These are phyloP conservation scores for Nothoprocta perdicaria DNA, from an alignment of 2,113 vertebrate species.

Conservation along the genomic window DNA sequence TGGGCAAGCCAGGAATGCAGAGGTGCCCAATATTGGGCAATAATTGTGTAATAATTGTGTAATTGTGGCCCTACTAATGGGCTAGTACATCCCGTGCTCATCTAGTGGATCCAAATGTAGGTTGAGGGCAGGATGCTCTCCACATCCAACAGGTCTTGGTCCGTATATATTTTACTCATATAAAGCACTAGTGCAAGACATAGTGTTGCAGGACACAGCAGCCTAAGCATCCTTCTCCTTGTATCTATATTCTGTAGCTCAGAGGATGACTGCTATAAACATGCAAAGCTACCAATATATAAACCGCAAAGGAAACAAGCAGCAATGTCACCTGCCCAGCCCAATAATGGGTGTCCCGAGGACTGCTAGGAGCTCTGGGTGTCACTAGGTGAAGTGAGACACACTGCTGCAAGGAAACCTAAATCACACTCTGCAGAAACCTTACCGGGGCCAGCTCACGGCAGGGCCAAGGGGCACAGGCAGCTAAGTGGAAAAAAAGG, in stretches of 20 bases:
- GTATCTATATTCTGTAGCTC: background rate
- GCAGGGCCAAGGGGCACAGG: background rate
- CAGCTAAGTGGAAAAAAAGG: background rate
- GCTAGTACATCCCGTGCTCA: too few relatives aligned
- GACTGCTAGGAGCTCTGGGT: background rate
- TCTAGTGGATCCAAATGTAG: too few relatives aligned
- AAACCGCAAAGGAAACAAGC: background rate
- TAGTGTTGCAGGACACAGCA: background rate
- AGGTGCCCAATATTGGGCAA: too few relatives aligned
- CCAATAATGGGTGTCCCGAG: fast-evolving
- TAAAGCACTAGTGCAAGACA: background rate
- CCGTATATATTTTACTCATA: background rate
- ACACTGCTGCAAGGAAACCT: background rate
- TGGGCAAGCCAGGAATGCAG: too few relatives aligned
- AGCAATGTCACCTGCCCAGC: background rate
- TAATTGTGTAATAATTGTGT: too few relatives aligned
- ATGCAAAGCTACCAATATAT: background rate
- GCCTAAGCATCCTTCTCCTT: background rate
- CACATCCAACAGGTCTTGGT: background rate
- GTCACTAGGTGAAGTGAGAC: background rate
- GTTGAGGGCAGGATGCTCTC: too few relatives aligned
- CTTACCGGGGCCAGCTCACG: background rate
- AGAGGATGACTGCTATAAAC: background rate
- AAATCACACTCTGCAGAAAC: background rate
- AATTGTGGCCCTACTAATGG: too few relatives aligned